These are phyloP conservation scores for Eristalis intricaria DNA, from an alignment of 2,888 invertebrate genomes.

Conservation along the genomic window DNA sequence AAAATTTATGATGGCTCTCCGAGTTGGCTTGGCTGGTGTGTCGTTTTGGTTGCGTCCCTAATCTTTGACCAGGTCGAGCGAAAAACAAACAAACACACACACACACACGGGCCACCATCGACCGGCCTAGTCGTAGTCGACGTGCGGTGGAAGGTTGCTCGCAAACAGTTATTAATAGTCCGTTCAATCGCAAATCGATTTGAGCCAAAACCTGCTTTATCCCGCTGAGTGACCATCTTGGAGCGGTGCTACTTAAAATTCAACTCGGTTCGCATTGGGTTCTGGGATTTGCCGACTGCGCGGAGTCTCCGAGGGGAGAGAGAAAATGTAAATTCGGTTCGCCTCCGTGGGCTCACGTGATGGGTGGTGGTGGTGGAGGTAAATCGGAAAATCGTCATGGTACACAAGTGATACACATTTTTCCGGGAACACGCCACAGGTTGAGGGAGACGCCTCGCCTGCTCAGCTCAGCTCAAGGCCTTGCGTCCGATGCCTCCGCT, in stretches of 20 bases:
- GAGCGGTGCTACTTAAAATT: conserved; percentile 59
- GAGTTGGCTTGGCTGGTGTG: not conserved
- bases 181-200: conserved; percentile 70
- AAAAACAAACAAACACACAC: not conserved
- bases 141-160: conserved; percentile 33
- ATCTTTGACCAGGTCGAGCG: conserved; percentile 68
- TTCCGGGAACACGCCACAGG: conserved; percentile 55
- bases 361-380: conserved; percentile 9
- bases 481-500: too few species aligned
- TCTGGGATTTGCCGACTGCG: not conserved
- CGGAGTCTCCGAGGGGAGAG: not conserved
- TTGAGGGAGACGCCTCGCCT: not conserved
- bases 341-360: conserved; percentile 3
- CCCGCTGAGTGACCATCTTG: conserved; percentile 37
- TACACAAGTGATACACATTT: conserved; percentile 67
- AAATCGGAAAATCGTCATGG: conserved; percentile 71
- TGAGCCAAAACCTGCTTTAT: conserved; percentile 53
- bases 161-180: conserved; percentile 71
- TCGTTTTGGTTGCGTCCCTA: conserved; percentile 4
- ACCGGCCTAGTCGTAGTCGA: not conserved
- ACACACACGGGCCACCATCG: conserved; percentile 33
- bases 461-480: not conserved
- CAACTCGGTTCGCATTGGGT: conserved; percentile 23
- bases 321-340: conserved; percentile 58
- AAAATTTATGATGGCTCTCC: conserved; percentile 61